Evolutionary conservation across 2,888 invertebrate species (phyloP).

Genomic region (Luffia ferchaultella): DNA sequence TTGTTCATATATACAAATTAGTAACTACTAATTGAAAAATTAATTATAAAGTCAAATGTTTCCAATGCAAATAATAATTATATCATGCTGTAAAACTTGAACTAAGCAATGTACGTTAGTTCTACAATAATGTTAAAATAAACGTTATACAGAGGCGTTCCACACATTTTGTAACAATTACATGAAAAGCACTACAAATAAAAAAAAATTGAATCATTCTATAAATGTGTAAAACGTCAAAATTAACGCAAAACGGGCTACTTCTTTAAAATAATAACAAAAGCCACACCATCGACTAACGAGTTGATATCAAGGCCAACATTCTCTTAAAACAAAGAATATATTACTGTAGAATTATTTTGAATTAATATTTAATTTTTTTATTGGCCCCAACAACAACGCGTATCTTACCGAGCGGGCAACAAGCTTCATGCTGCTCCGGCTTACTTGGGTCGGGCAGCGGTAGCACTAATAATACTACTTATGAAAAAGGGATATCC

Average conservation of each 20-base stretch:
- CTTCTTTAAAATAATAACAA: slow-evolving; percentile 26
- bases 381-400: slow-evolving; percentile 20
- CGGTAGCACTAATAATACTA: slow-evolving; percentile 80
- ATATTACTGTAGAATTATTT: neutral
- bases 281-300: slow-evolving; percentile 46
- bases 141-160: too few species aligned
- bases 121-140: neutral
- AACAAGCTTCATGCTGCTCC: slow-evolving; percentile 91
- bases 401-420: slow-evolving; percentile 79
- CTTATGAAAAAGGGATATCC: slow-evolving; percentile 39
- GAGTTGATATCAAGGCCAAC: slow-evolving; percentile 36
- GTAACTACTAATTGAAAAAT: slow-evolving; percentile 37
- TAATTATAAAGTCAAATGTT: slow-evolving; percentile 25
- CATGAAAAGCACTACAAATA: neutral
- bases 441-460: slow-evolving; percentile 87
- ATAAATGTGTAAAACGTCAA: slow-evolving; percentile 16
- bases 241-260: slow-evolving; percentile 21
- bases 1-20: slow-evolving; percentile 38
- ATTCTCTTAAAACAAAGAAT: slow-evolving; percentile 11
- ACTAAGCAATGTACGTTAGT: slow-evolving; percentile 4
- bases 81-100: slow-evolving; percentile 35
- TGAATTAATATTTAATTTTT: neutral
- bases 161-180: neutral
- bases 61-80: slow-evolving; percentile 40
- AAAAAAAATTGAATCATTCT: slow-evolving; percentile 5